Base-by-base conservation (phyloP, 2,797 vertebrate genomes). In the Liasis olivaceus region DNA sequence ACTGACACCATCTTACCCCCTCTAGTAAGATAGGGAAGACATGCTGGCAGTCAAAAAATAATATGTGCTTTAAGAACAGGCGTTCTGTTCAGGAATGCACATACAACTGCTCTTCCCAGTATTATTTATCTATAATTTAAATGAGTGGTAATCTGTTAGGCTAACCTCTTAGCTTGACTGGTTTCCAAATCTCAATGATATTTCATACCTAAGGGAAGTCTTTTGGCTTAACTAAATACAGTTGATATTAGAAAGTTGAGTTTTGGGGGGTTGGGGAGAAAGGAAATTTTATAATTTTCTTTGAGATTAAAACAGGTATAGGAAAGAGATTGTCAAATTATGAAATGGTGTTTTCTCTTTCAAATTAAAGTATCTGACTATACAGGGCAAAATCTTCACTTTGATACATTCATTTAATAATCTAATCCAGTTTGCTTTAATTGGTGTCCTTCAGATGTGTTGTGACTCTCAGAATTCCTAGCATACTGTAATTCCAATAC, bases 1-100 rank as follows among this genome's bases (percentile, higher is more conserved):
- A 94, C 90, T 96, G 96, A 96, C 94, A 92, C 62, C 3, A 96
- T 96, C 93, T 95, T 94, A 95, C 95, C 91, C 93, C 93, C 91
- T 81, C 62, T 95, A 89, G 89, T 72, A 77, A 85, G 88, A 93
- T 91, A 91, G 66, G 66, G 72, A 91, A 85, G 87, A 87, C 31
- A 86, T 89, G 87, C 81, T 51, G 84, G 87, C 90, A 88, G 84
- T 90, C 90, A 93, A 89, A 60, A 91, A 87, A 89, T n/a, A 90
- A 89, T 92, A 89, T 86, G 84, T 66, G 69, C 84, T 89, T 93
- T 89, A 89, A 91, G 81, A 91, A 64, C 8, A 2, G 90, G 91
- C 59, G 90, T 96, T 47, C 0, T 9, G 47, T 93, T 92, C 92
- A 95, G 93, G 89, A 96, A 94, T 92, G 91, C 91, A 36, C 59